phyloP scores from a whole-genome alignment of 2,113 vertebrate genomes.

The Tetrax tetrax region DNA sequence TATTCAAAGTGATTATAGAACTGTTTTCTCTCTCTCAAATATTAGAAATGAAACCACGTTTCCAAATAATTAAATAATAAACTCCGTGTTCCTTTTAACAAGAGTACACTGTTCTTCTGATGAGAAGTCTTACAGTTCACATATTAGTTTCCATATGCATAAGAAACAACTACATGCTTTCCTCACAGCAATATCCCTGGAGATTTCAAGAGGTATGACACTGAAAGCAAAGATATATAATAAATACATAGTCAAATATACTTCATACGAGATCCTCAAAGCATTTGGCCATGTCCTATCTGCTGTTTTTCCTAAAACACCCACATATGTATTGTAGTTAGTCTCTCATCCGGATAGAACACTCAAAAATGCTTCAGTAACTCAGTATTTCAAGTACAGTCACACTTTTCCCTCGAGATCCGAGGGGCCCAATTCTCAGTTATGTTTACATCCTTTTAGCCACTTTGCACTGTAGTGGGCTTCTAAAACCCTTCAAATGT shows the following conservation, averaged over 20 bases:
- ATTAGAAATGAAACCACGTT: neutral
- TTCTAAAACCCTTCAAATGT: slow-evolving; percentile 1
- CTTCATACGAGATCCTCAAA: neutral
- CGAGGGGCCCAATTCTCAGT: neutral
- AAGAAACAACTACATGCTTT: neutral
- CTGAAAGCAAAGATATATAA: neutral
- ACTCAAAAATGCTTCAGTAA: neutral
- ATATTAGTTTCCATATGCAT: neutral
- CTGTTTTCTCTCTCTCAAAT: neutral
- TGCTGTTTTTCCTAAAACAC: neutral
- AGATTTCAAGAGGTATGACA: neutral
- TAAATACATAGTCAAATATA: neutral
- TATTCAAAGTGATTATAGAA: neutral
- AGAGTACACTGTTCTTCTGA: neutral
- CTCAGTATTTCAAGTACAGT: neutral
- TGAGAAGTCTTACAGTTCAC: neutral
- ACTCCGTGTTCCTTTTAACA: neutral
- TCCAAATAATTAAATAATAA: neutral
- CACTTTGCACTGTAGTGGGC: neutral
- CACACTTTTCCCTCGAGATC: neutral
- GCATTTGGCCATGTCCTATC: neutral
- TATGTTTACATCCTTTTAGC: neutral
- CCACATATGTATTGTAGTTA: neutral
- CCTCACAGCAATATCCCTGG: neutral
- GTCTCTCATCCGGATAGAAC: neutral